These are phyloP conservation scores for Coendou prehensilis DNA, from an alignment of 2,797 vertebrate species.

Conservation along the genomic window DNA sequence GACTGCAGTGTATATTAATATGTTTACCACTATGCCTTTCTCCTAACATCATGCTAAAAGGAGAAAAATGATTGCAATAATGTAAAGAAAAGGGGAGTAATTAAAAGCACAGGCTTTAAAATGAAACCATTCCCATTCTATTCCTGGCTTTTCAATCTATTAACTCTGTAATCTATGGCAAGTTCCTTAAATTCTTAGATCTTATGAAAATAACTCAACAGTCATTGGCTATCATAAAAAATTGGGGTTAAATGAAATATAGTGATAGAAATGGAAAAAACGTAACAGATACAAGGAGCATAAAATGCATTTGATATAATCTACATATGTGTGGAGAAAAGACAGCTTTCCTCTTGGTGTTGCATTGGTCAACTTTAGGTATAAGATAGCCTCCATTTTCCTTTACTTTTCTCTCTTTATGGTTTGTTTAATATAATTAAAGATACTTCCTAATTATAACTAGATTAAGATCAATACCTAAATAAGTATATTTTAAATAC, in stretches of 20 bases:
- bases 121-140: neutral
- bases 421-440: neutral
- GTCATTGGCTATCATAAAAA: neutral
- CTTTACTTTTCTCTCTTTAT: neutral
- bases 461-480: neutral
- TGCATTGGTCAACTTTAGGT: neutral
- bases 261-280: neutral
- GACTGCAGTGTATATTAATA: neutral
- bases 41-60: neutral
- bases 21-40: neutral
- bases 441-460: neutral
- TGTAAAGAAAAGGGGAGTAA: neutral
- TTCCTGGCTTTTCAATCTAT: neutral
- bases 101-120: neutral
- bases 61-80: neutral
- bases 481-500: conserved; percentile 38
- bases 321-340: neutral
- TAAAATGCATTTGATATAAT: neutral
- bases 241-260: neutral
- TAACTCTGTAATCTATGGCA: neutral
- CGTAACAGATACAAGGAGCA: neutral
- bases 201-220: neutral
- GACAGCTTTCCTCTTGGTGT: neutral
- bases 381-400: neutral
- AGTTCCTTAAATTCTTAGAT: neutral